These are phyloP conservation scores for Dynastes hyllus DNA, from an alignment of 2,888 invertebrate genomes.

Conservation along the genomic window DNA sequence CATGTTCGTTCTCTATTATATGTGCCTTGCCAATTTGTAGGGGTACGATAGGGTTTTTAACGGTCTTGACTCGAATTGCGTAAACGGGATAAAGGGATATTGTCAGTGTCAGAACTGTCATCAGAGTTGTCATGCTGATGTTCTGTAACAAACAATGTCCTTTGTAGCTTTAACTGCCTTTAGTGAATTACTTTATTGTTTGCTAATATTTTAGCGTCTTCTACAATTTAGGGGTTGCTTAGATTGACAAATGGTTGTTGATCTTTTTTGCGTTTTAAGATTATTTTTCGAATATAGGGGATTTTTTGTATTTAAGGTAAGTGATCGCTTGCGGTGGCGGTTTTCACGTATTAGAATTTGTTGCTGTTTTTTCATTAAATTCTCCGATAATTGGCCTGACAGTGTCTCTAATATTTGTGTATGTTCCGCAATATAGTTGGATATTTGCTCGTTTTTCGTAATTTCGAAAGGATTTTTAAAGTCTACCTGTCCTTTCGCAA, in stretches of 20 bases:
- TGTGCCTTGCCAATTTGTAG: constrained; percentile 20
- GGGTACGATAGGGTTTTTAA: constrained; percentile 21
- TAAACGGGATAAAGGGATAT: constrained; percentile 16
- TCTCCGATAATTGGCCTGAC: constrained; percentile 29
- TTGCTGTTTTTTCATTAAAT: constrained; percentile 18
- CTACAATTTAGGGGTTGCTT: no score
- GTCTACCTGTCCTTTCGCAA: constrained; percentile 52
- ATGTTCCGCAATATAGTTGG: constrained; percentile 1
- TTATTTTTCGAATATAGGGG: no score
- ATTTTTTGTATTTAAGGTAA: no score
- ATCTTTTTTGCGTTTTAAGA: no score
- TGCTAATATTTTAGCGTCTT: no score
- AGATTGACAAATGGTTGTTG: no score
- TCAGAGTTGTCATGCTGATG: not conserved
- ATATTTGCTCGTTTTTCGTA: constrained; percentile 10
- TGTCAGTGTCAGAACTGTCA: constrained; percentile 6
- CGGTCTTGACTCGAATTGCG: not conserved
- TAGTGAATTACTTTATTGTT: not conserved
- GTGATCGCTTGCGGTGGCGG: not conserved
- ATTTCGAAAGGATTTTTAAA: constrained; percentile 51
- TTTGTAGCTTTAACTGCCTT: constrained; percentile 37
- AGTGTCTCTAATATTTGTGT: constrained; percentile 26
- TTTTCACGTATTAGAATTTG: no score
- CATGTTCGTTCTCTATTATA: constrained; percentile 4
- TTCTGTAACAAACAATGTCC: constrained; percentile 34